Evolutionary conservation across 1,140 invertebrate species (phyloP).

Genomic region (Samia ricini): DNA sequence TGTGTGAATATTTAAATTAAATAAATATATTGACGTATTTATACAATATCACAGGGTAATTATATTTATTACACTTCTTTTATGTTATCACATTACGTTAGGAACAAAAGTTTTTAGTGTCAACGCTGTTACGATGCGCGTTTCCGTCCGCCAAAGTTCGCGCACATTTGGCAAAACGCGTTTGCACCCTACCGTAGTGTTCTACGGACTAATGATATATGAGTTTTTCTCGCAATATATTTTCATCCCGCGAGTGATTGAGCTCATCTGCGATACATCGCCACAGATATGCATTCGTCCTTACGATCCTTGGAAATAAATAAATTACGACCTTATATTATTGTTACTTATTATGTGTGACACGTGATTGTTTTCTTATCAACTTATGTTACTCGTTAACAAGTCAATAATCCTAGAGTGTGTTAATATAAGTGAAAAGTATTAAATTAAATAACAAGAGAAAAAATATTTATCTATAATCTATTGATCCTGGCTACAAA

Average conservation of each 20-base stretch:
- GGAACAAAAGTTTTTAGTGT: background rate
- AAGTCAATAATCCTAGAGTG: too few relatives aligned
- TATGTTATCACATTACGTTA: background rate
- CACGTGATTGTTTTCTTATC: too few relatives aligned
- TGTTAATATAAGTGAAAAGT: too few relatives aligned
- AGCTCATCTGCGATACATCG: background rate
- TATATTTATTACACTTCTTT: background rate
- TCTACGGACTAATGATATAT: background rate
- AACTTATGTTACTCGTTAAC: too few relatives aligned
- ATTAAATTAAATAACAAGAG: too few relatives aligned
- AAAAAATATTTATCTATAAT: too few relatives aligned
- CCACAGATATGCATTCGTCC: background rate
- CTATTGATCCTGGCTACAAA: too few relatives aligned
- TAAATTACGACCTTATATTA: background rate
- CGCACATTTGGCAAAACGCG: background rate
- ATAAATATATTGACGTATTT: constrained; percentile 16
- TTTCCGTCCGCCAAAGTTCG: background rate
- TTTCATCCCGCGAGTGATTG: constrained; percentile 1
- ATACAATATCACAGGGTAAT: constrained; percentile 48
- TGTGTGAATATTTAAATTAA: constrained; percentile 20
- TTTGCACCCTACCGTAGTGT: background rate
- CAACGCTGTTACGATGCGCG: background rate
- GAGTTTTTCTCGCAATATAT: constrained; percentile 6
- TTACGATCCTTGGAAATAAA: background rate
- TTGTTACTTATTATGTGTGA: background rate